Percentiles rank a stretch among this genome's conserved stretches.
These are phyloP conservation scores for Nephrotoma guestfalica DNA, from an alignment of 2,888 invertebrate genomes.

Conservation along the genomic window DNA sequence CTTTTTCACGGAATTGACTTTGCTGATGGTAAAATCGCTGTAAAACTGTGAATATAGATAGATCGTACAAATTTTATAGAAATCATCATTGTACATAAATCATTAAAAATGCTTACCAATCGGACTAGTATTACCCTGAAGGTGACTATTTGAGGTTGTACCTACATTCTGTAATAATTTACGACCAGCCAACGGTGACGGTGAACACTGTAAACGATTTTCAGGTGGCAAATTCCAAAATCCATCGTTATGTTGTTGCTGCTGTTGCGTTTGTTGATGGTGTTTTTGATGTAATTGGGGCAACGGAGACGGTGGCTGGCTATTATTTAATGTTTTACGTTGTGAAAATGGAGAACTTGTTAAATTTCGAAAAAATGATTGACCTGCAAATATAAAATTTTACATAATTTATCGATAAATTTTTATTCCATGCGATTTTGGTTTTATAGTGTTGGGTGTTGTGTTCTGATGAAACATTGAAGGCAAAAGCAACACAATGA, in stretches of 20 bases:
- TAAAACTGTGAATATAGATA: conserved; percentile 34
- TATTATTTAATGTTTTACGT: conserved; percentile 21
- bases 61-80: background rate
- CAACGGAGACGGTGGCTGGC: conserved; percentile 15
- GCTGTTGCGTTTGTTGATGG: background rate
- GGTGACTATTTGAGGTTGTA: conserved; percentile 17
- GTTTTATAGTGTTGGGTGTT: background rate
- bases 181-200: conserved; percentile 14
- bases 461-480: background rate
- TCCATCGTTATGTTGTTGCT: conserved; percentile 3
- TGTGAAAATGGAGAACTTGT: conserved; percentile 31
- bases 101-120: conserved; percentile 30
- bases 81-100: background rate
- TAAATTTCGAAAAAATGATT: conserved; percentile 26
- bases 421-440: background rate
- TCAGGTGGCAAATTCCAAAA: conserved; percentile 12
- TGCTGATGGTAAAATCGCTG: conserved; percentile 67
- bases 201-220: conserved; percentile 6
- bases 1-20: conserved; percentile 48
- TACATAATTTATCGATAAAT: background rate
- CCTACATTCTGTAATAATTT: conserved; percentile 20
- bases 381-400: conserved; percentile 18
- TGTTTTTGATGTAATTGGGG: background rate
- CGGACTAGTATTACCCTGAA: conserved; percentile 59
- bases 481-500: background rate